These are phyloP conservation scores for Plectropomus leopardus DNA, from an alignment of 2,113 vertebrate genomes.

Conservation along the genomic window DNA sequence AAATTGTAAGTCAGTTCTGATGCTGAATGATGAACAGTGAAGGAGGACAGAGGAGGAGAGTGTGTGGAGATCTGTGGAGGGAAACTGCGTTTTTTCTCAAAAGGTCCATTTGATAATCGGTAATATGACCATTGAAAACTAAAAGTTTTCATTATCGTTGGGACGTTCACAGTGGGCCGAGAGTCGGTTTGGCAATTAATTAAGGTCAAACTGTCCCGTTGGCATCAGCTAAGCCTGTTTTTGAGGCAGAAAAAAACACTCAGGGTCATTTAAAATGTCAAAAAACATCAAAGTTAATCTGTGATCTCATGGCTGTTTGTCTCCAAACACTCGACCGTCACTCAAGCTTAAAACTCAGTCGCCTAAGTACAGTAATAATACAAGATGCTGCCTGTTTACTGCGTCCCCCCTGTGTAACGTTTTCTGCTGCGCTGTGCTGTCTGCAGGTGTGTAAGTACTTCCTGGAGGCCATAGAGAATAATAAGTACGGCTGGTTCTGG, in stretches of 20 bases:
- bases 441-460: constrained; percentile 95
- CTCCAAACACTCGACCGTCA: background rate
- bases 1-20: constrained; percentile 90
- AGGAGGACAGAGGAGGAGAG: background rate
- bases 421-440: background rate
- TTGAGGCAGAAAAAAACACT: background rate
- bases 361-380: background rate
- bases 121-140: no score
- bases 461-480: constrained; percentile 97
- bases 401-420: accelerated
- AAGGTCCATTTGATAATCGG: background rate
- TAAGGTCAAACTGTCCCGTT: background rate
- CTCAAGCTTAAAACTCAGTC: background rate
- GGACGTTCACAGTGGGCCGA: no score
- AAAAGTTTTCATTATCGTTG: no score
- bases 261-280: background rate
- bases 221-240: background rate
- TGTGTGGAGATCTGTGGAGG: no score
- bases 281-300: background rate
- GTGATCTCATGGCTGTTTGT: background rate
- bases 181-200: background rate
- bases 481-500: constrained; percentile 99
- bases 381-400: background rate
- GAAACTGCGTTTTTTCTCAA: no score
- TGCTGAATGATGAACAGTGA: no score